Conservation (phyloP, 2,113 vertebrate genomes). For the Myiozetetes cayanensis region DNA sequence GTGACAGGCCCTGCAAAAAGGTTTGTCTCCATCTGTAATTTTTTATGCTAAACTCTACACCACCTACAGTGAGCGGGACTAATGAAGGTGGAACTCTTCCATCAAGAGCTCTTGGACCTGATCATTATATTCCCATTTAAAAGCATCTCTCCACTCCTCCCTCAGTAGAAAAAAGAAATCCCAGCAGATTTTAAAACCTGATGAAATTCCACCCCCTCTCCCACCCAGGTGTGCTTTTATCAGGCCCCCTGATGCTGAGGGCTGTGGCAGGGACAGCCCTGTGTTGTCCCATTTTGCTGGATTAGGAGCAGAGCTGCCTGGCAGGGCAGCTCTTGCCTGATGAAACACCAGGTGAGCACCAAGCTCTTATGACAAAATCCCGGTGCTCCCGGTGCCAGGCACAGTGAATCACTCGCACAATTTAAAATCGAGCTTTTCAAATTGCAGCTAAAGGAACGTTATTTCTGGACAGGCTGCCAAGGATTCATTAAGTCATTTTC, state of each 20-base stretch:
- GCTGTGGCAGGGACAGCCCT: background rate
- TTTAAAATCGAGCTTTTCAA: background rate
- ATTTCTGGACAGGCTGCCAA: background rate
- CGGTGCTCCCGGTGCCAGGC: background rate
- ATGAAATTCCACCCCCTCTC: background rate
- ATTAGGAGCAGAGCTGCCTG: background rate
- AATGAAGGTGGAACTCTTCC: background rate
- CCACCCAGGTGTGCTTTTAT: background rate
- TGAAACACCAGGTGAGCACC: background rate
- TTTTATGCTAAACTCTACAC: background rate
- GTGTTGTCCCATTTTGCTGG: background rate
- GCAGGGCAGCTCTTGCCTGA: background rate
- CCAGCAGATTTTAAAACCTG: background rate
- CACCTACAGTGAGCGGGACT: rapidly evolving
- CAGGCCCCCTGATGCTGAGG: background rate
- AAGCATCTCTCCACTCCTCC: background rate
- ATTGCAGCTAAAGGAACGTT: background rate
- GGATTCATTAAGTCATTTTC: background rate
- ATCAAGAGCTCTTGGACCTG: background rate
- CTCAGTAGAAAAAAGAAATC: background rate
- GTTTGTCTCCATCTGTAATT: background rate
- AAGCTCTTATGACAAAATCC: background rate
- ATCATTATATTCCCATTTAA: background rate
- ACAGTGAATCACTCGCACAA: background rate
- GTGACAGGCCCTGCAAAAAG: background rate